phyloP scores from a whole-genome alignment of 2,888 invertebrate species.

The Cremastinae sp. region DNA sequence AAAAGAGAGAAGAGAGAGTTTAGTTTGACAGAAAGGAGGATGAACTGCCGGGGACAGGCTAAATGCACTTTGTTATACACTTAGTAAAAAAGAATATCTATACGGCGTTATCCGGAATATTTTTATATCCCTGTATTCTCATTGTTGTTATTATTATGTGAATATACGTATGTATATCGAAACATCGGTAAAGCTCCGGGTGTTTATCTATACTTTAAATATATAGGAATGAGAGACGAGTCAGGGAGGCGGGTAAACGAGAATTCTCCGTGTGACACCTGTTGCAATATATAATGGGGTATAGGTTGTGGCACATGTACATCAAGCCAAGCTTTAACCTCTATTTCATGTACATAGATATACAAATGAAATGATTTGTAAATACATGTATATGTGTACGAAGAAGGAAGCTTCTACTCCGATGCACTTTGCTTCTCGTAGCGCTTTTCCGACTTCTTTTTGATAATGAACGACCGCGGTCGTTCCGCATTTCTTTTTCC shows the following conservation, averaged over 20 bases:
- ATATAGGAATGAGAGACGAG: no score
- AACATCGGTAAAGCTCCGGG: slow-evolving; percentile 26
- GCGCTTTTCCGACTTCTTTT: no score
- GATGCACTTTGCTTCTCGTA: slow-evolving; percentile 36
- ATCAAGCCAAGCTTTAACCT: slow-evolving; percentile 39
- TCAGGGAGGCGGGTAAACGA: no score
- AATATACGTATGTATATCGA: not conserved
- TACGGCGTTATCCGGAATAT: slow-evolving; percentile 7
- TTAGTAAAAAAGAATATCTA: slow-evolving; percentile 34
- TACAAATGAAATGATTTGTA: slow-evolving; percentile 15
- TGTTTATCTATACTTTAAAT: slow-evolving; percentile 63
- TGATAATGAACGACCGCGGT: no score
- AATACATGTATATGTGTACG: no score
- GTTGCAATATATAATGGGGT: slow-evolving; percentile 62
- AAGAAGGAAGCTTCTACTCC: slow-evolving; percentile 39
- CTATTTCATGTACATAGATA: slow-evolving; percentile 3
- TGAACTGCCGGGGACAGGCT: slow-evolving; percentile 53
- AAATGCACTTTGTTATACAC: no score
- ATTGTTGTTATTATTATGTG: no score
- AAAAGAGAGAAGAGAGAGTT: slow-evolving; percentile 34
- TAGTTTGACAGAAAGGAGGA: slow-evolving; percentile 56
- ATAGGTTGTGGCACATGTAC: slow-evolving; percentile 38
- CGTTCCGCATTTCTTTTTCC: no score
- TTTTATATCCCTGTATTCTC: no score
- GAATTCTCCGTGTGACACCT: slow-evolving; percentile 61